Evolutionary conservation across 2,113 vertebrate species (phyloP).

Genomic region (Grammomys dolichurus): DNA sequence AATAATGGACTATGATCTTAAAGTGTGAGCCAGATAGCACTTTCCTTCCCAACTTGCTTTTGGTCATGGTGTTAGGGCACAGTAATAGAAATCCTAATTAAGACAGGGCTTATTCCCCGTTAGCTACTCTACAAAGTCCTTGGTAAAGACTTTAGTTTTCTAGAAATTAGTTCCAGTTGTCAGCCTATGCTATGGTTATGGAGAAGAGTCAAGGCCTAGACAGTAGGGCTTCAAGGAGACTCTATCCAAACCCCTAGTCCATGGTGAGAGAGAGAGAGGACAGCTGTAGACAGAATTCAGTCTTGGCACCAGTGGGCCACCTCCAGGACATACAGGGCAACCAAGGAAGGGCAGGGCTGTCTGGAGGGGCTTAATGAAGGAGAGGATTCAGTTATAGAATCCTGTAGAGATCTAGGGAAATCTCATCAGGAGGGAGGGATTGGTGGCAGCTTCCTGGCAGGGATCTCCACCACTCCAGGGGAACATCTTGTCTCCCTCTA

Average conservation of each 20-base stretch:
- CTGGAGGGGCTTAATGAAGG: neutral
- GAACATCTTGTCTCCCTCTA: neutral
- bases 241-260: neutral
- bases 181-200: neutral
- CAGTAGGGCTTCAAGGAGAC: neutral
- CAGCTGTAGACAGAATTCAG: neutral
- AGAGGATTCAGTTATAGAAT: neutral
- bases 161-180: neutral
- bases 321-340: neutral
- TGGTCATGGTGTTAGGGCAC: no score
- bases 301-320: neutral
- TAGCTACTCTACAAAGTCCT: neutral
- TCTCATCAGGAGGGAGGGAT: neutral
- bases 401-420: neutral
- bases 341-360: neutral
- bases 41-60: no score
- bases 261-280: neutral
- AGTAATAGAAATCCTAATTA: no score
- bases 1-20: no score
- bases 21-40: no score
- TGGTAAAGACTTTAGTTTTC: neutral
- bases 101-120: neutral
- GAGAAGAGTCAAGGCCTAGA: neutral
- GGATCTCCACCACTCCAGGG: neutral
- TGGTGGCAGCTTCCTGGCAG: neutral